Evolutionary conservation across 2,797 vertebrate species (phyloP).

Genomic region (Enteromius fasciolatus): DNA sequence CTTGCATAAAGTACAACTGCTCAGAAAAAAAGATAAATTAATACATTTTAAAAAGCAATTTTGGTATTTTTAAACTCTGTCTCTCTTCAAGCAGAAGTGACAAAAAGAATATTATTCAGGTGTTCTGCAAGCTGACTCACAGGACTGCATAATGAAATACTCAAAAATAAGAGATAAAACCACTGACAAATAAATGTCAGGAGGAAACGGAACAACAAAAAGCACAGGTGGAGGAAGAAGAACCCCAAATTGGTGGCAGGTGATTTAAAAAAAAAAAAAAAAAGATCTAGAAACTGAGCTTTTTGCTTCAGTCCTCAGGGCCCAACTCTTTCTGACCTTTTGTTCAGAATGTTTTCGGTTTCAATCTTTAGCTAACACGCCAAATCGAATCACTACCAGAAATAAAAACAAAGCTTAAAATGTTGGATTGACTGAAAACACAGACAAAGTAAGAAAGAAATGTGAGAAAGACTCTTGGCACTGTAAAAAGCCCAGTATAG

Average conservation of each 20-base stretch:
- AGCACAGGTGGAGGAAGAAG: constrained; percentile 55
- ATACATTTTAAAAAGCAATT: not conserved
- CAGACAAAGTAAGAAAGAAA: not conserved
- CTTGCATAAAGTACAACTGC: constrained; percentile 5
- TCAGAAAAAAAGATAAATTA: constrained; percentile 18
- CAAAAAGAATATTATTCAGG: constrained; percentile 47
- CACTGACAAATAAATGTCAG: constrained; percentile 41
- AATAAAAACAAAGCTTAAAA: constrained; percentile 5
- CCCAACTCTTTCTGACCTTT: not conserved
- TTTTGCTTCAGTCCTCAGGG: not conserved
- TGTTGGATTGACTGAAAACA: constrained; percentile 6
- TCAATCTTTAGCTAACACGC: not conserved
- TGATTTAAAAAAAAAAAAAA: not conserved
- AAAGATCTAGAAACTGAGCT: not conserved
- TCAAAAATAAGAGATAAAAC: constrained; percentile 55
- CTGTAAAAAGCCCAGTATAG: not conserved
- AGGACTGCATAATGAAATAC: constrained; percentile 52
- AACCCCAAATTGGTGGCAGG: constrained; percentile 8
- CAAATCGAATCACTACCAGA: not conserved
- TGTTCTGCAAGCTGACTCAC: constrained; percentile 45
- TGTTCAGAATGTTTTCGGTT: constrained; percentile 4
- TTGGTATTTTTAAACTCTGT: constrained; percentile 64
- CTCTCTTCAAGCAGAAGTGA: constrained; percentile 42
- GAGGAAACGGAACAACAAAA: constrained; percentile 55
- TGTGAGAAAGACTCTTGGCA: not conserved